phyloP scores from a whole-genome alignment of 2,113 vertebrate genomes.

The Physeter macrocephalus region DNA sequence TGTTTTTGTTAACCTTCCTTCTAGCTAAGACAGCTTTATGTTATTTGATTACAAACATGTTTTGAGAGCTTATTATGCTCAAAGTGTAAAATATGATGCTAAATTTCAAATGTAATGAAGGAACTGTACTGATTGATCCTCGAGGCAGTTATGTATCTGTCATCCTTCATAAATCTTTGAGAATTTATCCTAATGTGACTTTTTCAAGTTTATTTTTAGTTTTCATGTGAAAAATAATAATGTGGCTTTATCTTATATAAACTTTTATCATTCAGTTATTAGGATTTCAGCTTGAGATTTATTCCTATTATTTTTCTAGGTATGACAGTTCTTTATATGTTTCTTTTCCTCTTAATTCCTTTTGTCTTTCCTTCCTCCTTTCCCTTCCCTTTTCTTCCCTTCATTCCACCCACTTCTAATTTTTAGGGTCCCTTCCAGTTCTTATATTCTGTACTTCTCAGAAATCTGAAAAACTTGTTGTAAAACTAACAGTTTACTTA shows the following conservation, averaged over 20 bases:
- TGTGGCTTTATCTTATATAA: not conserved
- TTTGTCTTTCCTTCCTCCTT: not conserved
- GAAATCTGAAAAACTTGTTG: not conserved
- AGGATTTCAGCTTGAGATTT: not conserved
- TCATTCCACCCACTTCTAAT: not conserved
- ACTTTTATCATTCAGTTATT: not conserved
- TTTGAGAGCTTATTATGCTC: conserved; percentile 10
- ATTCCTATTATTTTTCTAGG: not conserved
- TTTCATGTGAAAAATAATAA: not conserved
- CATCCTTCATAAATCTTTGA: not conserved
- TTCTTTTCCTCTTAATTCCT: not conserved
- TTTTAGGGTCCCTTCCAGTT: not conserved
- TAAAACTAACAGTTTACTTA: not conserved
- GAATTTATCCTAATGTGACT: not conserved
- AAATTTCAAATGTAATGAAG: not conserved
- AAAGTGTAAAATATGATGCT: not conserved
- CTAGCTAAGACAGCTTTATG: not conserved
- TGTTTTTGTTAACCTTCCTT: not conserved
- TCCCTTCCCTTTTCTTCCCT: not conserved
- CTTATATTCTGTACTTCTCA: not conserved
- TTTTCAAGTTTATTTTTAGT: not conserved
- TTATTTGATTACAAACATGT: not conserved
- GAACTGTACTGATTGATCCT: not conserved
- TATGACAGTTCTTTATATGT: not conserved
- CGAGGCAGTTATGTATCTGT: not conserved